Base-by-base conservation (phyloP, 1,140 invertebrate species). In the Manduca sexta region DNA sequence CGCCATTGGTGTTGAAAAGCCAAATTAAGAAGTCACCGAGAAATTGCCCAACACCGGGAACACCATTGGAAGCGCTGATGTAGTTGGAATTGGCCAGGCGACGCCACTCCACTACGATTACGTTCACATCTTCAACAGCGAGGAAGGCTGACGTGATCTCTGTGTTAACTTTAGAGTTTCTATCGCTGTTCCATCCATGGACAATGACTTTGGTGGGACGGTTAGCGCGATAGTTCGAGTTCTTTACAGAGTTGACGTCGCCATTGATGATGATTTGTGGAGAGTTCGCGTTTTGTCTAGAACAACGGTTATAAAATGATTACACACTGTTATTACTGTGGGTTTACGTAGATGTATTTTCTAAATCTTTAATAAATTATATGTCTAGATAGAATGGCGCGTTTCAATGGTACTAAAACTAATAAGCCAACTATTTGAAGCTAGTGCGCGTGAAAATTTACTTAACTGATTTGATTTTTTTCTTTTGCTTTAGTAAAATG, bases 1-100 rank as follows among this genome's bases (percentile, higher is more conserved):
- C 64, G 34, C 72, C 74, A 26, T 26, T 60, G 12, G 71, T 57
- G 1, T 47, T 43, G 13, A 87, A 62, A 12, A 91, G 57, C 60
- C 85, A 87, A 18, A 82, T 68, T 10, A 91, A 56, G 40, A 91
- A 89, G 31, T 82, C 60, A 8, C 86, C 88, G 5, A 90, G 33
- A 1, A 68, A 62, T 18, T 76, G 50, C 0, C 89, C 91, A 15
- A 91, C 86, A 1, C 61, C 48, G n/a, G 84, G 84, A 4, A 90
- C 89, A 53, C 84, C 80, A 13, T 49, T 69, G 0, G 76, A 83
- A 0, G 89, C 85, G 18, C 85, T 72, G 4, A 66, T 70, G 21
- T 89, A 88, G 4, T 21, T 8, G 10, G 39, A 37, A n/a, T 45
- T 64, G 8, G 74, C 74, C 0, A 62, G 44, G 8, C 34, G 14